phyloP scores from a whole-genome alignment of 1,140 invertebrate genomes.

The Tetramorium alpestre region DNA sequence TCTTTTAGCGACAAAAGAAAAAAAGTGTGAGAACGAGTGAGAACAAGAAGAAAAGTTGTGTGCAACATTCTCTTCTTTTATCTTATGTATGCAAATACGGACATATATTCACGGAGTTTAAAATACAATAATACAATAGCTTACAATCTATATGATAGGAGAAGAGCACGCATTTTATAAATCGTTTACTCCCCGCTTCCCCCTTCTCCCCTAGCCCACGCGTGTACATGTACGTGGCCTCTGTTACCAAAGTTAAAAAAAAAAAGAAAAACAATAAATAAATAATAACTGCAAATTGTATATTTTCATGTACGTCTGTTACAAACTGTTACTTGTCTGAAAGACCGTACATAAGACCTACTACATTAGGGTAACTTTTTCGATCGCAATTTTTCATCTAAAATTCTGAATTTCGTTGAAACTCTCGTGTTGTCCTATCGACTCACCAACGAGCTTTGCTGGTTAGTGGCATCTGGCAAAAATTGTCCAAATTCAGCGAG shows the following conservation, averaged over 20 bases:
- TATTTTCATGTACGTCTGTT: too few species aligned
- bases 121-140: not conserved
- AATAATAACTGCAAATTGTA: not conserved
- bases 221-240: not conserved
- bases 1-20: not conserved
- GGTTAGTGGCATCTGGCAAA: conserved; percentile 96
- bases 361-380: not conserved
- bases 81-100: not conserved
- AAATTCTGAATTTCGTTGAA: not conserved
- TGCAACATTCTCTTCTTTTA: too few species aligned
- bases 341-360: not conserved
- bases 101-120: not conserved
- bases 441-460: conserved; percentile 85
- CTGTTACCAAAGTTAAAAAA: not conserved
- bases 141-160: not conserved
- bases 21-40: not conserved
- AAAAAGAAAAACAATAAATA: not conserved
- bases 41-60: not conserved
- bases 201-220: not conserved
- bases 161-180: not conserved
- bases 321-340: not conserved
- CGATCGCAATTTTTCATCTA: not conserved
- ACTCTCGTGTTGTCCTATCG: not conserved
- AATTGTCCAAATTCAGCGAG: conserved; percentile 99
- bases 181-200: not conserved